These are phyloP conservation scores for Athene noctua DNA, from an alignment of 2,113 vertebrate genomes.

Conservation along the genomic window DNA sequence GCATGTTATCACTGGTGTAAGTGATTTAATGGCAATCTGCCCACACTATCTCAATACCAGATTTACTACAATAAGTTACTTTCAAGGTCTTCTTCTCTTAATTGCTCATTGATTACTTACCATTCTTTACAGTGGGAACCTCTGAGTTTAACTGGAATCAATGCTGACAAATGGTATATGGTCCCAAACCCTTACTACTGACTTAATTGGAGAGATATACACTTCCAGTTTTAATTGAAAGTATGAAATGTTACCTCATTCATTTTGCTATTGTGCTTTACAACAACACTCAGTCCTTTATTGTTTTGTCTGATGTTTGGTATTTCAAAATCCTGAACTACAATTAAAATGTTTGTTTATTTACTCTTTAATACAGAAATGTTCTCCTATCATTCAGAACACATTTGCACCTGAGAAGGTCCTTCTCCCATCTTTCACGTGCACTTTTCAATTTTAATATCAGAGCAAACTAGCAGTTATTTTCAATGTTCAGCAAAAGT, in stretches of 20 bases:
- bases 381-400: not conserved
- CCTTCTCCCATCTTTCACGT: not conserved
- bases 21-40: not conserved
- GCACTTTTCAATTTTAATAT: not conserved
- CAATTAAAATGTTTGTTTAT: not conserved
- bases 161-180: not conserved
- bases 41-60: not conserved
- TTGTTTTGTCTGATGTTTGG: not conserved
- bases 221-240: not conserved
- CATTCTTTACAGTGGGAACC: not conserved
- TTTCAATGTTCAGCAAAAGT: not conserved
- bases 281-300: not conserved
- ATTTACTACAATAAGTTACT: not conserved
- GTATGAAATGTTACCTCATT: not conserved
- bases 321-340: not conserved
- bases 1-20: not conserved
- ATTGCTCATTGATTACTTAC: slow-evolving; percentile 39
- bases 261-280: not conserved
- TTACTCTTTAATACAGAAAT: not conserved
- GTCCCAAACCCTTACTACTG: not conserved
- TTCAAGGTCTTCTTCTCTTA: slow-evolving; percentile 6
- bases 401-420: not conserved
- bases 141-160: slow-evolving; percentile 27
- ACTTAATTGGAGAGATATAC: not conserved
- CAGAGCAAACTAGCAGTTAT: not conserved